Evolutionary conservation across 35 echinoderm and acorn worm species (phyloP).

Genomic region (Hemicentrotus pulcherrimus): DNA sequence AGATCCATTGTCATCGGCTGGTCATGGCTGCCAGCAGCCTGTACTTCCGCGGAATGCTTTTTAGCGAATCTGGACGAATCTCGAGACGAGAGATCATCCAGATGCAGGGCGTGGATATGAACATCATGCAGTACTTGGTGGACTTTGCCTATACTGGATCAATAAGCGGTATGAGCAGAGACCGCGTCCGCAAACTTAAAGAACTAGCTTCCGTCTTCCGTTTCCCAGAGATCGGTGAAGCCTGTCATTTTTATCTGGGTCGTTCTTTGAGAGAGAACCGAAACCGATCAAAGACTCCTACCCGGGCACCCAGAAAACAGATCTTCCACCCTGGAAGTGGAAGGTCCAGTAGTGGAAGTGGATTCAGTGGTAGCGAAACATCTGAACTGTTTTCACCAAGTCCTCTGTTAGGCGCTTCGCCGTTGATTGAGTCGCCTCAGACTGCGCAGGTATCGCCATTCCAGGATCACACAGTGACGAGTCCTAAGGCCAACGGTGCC

Average conservation of each 20-base stretch:
- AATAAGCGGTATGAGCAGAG: slow-evolving; percentile 61
- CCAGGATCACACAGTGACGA: neutral
- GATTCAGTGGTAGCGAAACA: slow-evolving; percentile 43
- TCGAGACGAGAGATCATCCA: slow-evolving; percentile 77
- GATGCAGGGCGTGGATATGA: slow-evolving; percentile 87
- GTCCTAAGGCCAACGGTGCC: slow-evolving; percentile 24
- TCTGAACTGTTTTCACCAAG: slow-evolving; percentile 30
- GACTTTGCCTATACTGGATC: slow-evolving; percentile 87
- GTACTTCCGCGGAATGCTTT: slow-evolving; percentile 78
- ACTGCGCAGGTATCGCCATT: neutral
- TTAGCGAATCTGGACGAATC: slow-evolving; percentile 51
- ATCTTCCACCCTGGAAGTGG: slow-evolving; percentile 36
- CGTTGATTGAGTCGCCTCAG: slow-evolving; percentile 13
- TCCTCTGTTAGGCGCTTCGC: neutral
- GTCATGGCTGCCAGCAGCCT: slow-evolving; percentile 76
- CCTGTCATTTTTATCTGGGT: slow-evolving; percentile 45
- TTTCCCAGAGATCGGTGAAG: slow-evolving; percentile 58
- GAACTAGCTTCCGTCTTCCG: slow-evolving; percentile 68
- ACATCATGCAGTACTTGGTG: slow-evolving; percentile 74
- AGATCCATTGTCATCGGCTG: slow-evolving; percentile 80
- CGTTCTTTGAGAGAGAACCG: slow-evolving; percentile 59
- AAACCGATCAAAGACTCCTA: slow-evolving; percentile 47
- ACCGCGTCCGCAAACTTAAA: slow-evolving; percentile 61
- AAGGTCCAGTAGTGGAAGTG: slow-evolving; percentile 42
- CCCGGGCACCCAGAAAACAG: slow-evolving; percentile 5